These are phyloP conservation scores for Rosalia funebris DNA, from an alignment of 2,888 invertebrate species.

Conservation along the genomic window DNA sequence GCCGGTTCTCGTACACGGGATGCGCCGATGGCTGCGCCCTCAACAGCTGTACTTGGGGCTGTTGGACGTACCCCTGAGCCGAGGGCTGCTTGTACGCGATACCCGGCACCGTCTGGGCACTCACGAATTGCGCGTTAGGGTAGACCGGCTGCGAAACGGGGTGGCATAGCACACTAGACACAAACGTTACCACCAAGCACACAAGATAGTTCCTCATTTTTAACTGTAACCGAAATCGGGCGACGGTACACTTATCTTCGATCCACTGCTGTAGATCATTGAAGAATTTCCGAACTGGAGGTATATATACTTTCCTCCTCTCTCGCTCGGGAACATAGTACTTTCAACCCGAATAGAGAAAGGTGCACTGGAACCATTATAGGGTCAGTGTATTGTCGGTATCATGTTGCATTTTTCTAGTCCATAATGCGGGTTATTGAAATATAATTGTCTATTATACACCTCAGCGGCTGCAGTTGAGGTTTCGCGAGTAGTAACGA, in stretches of 20 bases:
- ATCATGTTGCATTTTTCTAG: slow-evolving; percentile 35
- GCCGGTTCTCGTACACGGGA: slow-evolving; percentile 46
- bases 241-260: background rate
- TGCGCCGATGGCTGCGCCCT: slow-evolving; percentile 31
- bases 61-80: slow-evolving; percentile 33
- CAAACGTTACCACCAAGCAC: slow-evolving; percentile 39
- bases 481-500: background rate
- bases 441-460: slow-evolving; percentile 16
- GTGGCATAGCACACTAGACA: slow-evolving; percentile 43
- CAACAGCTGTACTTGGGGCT: slow-evolving; percentile 30
- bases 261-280: background rate
- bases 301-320: slow-evolving; percentile 37
- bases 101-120: slow-evolving; percentile 47
- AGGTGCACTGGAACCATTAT: slow-evolving; percentile 37
- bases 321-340: slow-evolving; percentile 18
- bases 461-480: background rate
- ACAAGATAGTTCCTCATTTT: slow-evolving; percentile 40
- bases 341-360: slow-evolving; percentile 37
- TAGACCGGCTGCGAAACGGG: slow-evolving; percentile 52
- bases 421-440: slow-evolving; percentile 22
- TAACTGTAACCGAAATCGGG: background rate
- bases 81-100: slow-evolving; percentile 39
- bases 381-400: slow-evolving; percentile 43
- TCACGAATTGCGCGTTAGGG: slow-evolving; percentile 46
- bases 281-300: slow-evolving; percentile 17